Base-by-base conservation (phyloP, 2,888 invertebrate genomes). In the Coelopa pilipes region DNA sequence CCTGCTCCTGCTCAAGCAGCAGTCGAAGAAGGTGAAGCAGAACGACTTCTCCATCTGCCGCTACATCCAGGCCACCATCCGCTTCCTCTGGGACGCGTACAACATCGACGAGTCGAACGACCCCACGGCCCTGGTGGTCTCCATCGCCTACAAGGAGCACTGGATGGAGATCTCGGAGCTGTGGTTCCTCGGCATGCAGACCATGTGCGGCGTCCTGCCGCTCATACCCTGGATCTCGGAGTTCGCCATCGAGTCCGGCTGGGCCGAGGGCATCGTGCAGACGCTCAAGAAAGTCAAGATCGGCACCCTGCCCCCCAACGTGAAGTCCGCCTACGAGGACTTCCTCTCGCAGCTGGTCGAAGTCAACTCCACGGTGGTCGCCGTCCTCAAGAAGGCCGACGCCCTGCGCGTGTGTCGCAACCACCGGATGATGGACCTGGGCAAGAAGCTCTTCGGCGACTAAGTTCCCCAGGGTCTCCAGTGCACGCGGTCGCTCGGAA, bases 181-280 rank as follows among this genome's bases (percentile, higher is more conserved):
- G 15, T 97, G 97, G 97, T 97, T 96, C 87, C 89, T 97, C 76
- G 96, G 96, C 24, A 96, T 97, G 95, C 96, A 96, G 86, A 96
- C 96, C 1, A 93, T 97, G 90, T 92, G 95, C 82, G 92, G 93
- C 49, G 92, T 96, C 0, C 87, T 96, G 57, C 92, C 94, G 19
- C 90, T 92, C 76, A 91, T 96, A 76, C 95, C 96, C 4, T 96
- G 96, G 96, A 92, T 96, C 76, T 94, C 95, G 0, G 95, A 96
- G 82, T 96, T 96, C 87, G 93, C 95, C 5, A 92, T 96, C 75
- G 96, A 96, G 82, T 96, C 96, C 84, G 96, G 96, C n/a, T 97
- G 96, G 96, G 94, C 95, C 4, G 93, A 95, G 84, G 96, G 96
- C 13, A 96, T 96, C 73, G 90, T 95, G 70, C 92, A 93, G 81